Base-by-base conservation (phyloP, 1,140 invertebrate species). In the Macrocentrus cingulum region DNA sequence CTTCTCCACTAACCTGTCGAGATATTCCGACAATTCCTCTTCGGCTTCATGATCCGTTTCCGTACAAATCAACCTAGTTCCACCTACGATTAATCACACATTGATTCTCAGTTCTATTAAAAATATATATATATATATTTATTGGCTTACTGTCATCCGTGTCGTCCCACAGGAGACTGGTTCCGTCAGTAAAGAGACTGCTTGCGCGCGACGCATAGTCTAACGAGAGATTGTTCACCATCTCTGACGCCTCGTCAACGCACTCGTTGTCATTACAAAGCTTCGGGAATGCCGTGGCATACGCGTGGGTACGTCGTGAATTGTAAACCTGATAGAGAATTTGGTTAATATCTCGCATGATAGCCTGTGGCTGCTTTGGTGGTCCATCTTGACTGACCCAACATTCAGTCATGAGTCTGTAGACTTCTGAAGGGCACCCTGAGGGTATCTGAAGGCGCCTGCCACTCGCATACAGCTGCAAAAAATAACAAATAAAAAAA, bases 291-390 rank as follows among this genome's bases (percentile, higher is more conserved):
- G 81, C 74, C n/a, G 80, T 81, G 2, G 81, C 77, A 63, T 88
- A 88, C 1, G 82, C 71, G 69, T 87, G 85, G 32, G 65, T 80
- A 54, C 82, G 72, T 59, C 85, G 78, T 1, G 84, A 85, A 70
- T 87, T 87, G 56, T 71, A 78, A 83, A 88, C 83, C 81, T 89
- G 84, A 68, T 91, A 88, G 23, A 90, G 73, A 67, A 91, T 85
- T 73, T 91, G 88, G 76, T 91, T 89, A 41, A 92, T 86, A 77
- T 93, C 90, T 77, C 91, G 82, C 84, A 91, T 88, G 61, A 92
- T 86, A 37, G 86, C 86, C 74, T 93, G 91, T 39, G 91, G 89
- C 61, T 87, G 84, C 72, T 90, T 90, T 9, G 89, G 77, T 15
- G 79, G 75, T 22, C 86, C 83, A 2, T 87, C 87, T 66, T 91